Base-by-base conservation (phyloP, 2,888 invertebrate species). In the Eupsilia transversa region DNA sequence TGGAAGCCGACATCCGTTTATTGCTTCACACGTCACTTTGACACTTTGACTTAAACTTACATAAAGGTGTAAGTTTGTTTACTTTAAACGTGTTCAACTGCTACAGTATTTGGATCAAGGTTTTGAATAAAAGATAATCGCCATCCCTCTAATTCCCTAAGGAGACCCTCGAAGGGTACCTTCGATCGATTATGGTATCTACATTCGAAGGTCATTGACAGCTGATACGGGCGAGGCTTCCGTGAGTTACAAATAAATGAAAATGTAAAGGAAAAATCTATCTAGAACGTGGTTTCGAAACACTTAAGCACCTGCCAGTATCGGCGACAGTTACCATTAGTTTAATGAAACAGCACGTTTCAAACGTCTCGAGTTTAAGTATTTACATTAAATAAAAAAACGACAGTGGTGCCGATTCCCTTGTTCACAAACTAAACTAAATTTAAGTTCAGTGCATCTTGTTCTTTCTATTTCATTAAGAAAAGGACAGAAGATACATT, bases 291-390 rank as follows among this genome's bases (percentile, higher is more conserved):
- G 66, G 52, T 63, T 61, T 23, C 10, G 57, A 59, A 81, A 67
- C 27, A 54, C 78, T 81, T 75, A 63, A 17, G 20, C 30, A 52
- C n/a, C 66, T 75, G 82, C 76, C 67, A 75, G 27, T 33, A 46
- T 9, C 57, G 43, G 52, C n/a, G 20, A 30, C 52, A 27, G 59
- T 14, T 14, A 27, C 52, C 70, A 82, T 82, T 82, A 71, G n/a
- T 82, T 63, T 63, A 63, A 82, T 80, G 83, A 82, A 80, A 80
- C 61, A 10, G 72, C 73, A 83, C 79, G n/a, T 72, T 68, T 69
- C 43, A 61, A 80, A 59, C 57, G 57, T 72, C 46, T 52, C 12
- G 23, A n/a, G 43, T 27, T 64, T 52, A n/a, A 77, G 56, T 46
- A 52, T 54, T 65, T 63, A 46, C 7, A 46, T 59, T 79, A n/a